Base-by-base conservation (phyloP, 1,140 invertebrate species). In the Pantala flavescens region DNA sequence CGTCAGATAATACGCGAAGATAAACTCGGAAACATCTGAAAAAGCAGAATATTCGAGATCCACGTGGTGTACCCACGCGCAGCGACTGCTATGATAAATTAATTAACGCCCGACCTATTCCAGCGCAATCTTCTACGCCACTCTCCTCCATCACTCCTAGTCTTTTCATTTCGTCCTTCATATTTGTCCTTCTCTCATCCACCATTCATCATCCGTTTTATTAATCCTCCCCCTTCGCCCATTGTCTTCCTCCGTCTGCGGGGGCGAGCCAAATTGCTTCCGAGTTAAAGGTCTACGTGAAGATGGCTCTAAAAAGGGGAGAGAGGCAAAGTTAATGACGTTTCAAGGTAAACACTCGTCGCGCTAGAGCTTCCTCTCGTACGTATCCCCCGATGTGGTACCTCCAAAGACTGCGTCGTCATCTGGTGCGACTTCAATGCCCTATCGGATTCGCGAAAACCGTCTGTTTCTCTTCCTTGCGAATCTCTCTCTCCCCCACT, bases 311-410 rank as follows among this genome's bases (percentile, higher is more conserved):
- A 36, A 36, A 36, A 36, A 36, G 28, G 28, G 28, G 12, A 12
- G 49, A 63, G 49, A 63, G 49, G 49, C 49, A 63, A 63, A 63
- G 49, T 63, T 63, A 63, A 63, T 63, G 49, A 63, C 49, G 49
- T 63, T 63, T 3, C 49, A 63, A 63, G 49, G 49, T 63, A 63
- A 63, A 63, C 49, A 63, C 49, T 63, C 49, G 49, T 63, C 49
- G 12, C 49, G 12, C 49, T 63, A 63, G 10, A 9, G n/a, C 49
- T 63, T 63, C 49, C n/a, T 63, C 49, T 21, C 49, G 2, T 21
- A 63, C 12, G 12, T 3, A 63, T 3, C 49, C 49, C 49, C 14
- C 14, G 12, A 63, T 19, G 49, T 21, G 49, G 49, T 14, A 12
- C 49, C 49, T 63, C 49, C 3, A 63, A 63, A 63, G 49, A 63